phyloP scores from a whole-genome alignment of 2,888 invertebrate genomes.

The Sepiola atlantica region DNA sequence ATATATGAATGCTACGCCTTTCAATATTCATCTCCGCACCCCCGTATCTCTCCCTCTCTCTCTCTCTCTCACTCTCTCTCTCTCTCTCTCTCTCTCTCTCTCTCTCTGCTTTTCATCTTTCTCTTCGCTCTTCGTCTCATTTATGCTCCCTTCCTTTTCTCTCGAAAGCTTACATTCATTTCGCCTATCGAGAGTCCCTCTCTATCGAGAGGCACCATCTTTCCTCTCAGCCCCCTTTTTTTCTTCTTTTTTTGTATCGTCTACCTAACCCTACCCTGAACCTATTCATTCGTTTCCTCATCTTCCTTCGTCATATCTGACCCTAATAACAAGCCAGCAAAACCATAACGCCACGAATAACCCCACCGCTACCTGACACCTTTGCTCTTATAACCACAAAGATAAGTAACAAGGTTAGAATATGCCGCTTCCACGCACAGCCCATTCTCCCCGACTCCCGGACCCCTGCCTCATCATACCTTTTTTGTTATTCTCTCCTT shows the following conservation, averaged over 20 bases:
- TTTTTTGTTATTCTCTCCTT: not conserved
- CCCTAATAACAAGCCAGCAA: constrained; percentile 23
- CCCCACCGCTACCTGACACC: not conserved
- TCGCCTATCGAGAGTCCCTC: not conserved
- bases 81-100: not conserved
- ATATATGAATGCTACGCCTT: no score
- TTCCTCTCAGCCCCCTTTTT: not conserved
- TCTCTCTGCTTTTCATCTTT: not conserved
- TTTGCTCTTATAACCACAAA: not conserved
- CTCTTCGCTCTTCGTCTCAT: not conserved
- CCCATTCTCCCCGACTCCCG: not conserved
- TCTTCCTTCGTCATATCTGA: constrained; percentile 9
- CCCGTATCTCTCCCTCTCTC: not conserved
- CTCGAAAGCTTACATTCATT: not conserved
- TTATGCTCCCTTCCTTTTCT: not conserved
- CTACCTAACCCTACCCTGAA: not conserved
- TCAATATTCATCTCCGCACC: no score
- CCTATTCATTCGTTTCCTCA: not conserved
- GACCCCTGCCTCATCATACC: not conserved
- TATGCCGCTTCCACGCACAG: not conserved
- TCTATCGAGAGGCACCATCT: not conserved
- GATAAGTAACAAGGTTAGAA: not conserved
- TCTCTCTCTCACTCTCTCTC: not conserved
- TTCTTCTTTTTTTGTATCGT: not conserved
- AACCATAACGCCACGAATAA: not conserved